Conservation (phyloP, 2,888 invertebrate species). For the Rambutsinella grinnellia region DNA sequence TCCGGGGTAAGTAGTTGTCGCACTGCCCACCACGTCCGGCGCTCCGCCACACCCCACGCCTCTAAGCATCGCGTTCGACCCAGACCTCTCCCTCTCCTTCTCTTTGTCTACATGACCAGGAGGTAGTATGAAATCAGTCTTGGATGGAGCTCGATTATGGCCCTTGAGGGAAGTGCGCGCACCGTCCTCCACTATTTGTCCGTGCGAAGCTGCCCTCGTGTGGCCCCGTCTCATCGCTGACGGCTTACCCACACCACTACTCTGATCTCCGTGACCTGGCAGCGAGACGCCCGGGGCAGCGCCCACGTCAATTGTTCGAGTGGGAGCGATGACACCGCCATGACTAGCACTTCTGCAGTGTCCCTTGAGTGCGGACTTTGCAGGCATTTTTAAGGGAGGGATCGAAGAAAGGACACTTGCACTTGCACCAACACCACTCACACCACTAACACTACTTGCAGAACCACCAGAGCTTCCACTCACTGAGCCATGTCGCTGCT, state of each 20-base stretch:
- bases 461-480: background rate
- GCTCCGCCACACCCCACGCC: slow-evolving; percentile 26
- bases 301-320: slow-evolving; percentile 47
- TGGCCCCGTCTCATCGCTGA: slow-evolving; percentile 82
- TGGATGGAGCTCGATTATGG: slow-evolving; percentile 86
- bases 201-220: slow-evolving; percentile 88
- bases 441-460: slow-evolving; percentile 55
- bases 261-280: slow-evolving; percentile 2
- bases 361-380: slow-evolving; percentile 67
- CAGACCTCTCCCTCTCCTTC: slow-evolving; percentile 45
- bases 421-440: slow-evolving; percentile 14
- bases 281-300: slow-evolving; percentile 22
- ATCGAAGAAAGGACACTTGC: slow-evolving; percentile 1
- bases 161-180: slow-evolving; percentile 72
- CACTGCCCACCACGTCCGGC: slow-evolving; percentile 67
- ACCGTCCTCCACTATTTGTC: slow-evolving; percentile 81
- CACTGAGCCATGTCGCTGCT: slow-evolving; percentile 17
- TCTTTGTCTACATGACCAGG: slow-evolving; percentile 84
- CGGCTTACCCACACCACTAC: slow-evolving; percentile 24
- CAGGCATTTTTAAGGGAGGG: slow-evolving; percentile 48
- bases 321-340: slow-evolving; percentile 73
- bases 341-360: slow-evolving; percentile 89
- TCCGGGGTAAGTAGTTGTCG: slow-evolving; percentile 68
- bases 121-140: slow-evolving; percentile 90
- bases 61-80: slow-evolving; percentile 68